Conservation (phyloP, 2,888 invertebrate species). For the Mystacides longicornis region DNA sequence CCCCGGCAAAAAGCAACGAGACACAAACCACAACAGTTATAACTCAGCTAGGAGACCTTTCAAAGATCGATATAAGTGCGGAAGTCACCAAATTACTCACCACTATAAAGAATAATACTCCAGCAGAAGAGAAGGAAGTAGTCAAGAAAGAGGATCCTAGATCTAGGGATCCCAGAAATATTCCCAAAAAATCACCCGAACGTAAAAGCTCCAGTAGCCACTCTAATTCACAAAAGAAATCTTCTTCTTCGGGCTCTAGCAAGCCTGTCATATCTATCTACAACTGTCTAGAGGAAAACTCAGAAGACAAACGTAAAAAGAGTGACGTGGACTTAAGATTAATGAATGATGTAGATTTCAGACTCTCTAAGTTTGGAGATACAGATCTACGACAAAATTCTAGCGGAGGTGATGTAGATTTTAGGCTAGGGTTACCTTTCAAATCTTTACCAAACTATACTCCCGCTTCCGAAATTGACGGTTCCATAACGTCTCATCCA, state of each 20-base stretch:
- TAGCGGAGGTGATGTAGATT: conserved; percentile 60
- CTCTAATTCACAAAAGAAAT: conserved; percentile 13
- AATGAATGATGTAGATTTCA: conserved; percentile 45
- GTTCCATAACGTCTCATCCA: conserved; percentile 69
- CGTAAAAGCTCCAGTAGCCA: conserved; percentile 28
- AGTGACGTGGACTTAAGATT: conserved; percentile 48
- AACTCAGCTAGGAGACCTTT: conserved; percentile 60
- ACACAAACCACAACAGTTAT: conserved; percentile 42
- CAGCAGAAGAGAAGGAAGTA: conserved; percentile 38
- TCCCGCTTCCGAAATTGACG: conserved; percentile 82
- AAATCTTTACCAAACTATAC: conserved; percentile 74
- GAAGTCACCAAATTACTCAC: conserved; percentile 63
- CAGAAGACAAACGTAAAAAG: conserved; percentile 42
- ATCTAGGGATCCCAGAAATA: conserved; percentile 36
- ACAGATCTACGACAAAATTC: conserved; percentile 54
- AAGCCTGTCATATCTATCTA: conserved; percentile 49
- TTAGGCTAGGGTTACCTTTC: conserved; percentile 67
- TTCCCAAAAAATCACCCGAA: conserved; percentile 38
- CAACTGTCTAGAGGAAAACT: conserved; percentile 52
- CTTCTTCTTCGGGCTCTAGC: conserved; percentile 30
- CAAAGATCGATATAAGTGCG: conserved; percentile 66
- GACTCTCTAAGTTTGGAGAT: conserved; percentile 52
- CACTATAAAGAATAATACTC: conserved; percentile 46
- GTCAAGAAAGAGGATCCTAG: conserved; percentile 32
- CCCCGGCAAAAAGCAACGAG: conserved; percentile 32